Percentiles rank a stretch among this genome's conserved stretches.
Conservation (phyloP, 1,140 invertebrate genomes). For the Heliconius hermathena region DNA sequence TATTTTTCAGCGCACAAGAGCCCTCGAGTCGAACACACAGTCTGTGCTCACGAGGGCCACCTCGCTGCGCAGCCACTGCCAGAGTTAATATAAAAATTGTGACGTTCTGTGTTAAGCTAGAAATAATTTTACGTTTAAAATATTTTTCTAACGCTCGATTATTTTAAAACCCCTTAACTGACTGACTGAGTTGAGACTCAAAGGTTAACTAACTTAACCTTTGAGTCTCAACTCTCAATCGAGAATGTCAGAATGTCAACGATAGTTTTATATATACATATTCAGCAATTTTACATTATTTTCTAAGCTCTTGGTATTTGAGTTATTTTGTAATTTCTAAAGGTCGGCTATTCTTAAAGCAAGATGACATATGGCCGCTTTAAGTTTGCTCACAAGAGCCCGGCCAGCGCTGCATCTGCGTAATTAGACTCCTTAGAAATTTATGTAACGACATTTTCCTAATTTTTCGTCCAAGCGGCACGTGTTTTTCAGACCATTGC, state of each 20-base stretch:
- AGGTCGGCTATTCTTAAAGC: constrained; percentile 54
- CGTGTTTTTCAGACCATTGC: constrained; percentile 42
- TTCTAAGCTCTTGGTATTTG: constrained; percentile 13
- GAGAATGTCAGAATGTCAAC: no score
- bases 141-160: constrained; percentile 29
- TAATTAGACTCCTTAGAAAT: constrained; percentile 69
- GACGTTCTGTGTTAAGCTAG: constrained; percentile 39
- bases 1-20: constrained; percentile 61
- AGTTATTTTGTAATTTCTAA: constrained; percentile 30
- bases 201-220: no score
- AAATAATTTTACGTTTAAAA: constrained; percentile 23
- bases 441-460: constrained; percentile 64
- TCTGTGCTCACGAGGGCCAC: constrained; percentile 60
- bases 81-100: constrained; percentile 62
- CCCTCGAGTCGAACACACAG: constrained; percentile 62
- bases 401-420: constrained; percentile 56
- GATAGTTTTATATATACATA: not conserved
- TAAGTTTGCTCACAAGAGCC: constrained; percentile 59
- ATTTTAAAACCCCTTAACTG: constrained; percentile 11
- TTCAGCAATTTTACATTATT: not conserved
- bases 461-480: constrained; percentile 57
- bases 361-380: constrained; percentile 64
- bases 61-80: constrained; percentile 44
- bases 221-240: no score
- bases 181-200: no score